phyloP scores from a whole-genome alignment of 2,113 vertebrate species.

The Perca fluviatilis region DNA sequence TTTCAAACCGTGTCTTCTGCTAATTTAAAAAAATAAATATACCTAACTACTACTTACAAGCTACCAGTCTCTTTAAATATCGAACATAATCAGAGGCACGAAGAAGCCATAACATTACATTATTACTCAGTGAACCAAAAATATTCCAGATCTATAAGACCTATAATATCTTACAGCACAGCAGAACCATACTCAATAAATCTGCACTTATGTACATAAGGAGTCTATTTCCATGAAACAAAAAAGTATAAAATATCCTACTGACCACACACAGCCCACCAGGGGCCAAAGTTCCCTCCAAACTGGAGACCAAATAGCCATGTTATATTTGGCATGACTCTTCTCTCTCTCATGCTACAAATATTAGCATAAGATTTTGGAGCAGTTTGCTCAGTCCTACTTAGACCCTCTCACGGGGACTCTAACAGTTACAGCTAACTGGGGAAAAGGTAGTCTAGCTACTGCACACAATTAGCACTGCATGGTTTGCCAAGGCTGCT shows the following conservation, averaged over 20 bases:
- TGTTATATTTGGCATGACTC: conserved; percentile 78
- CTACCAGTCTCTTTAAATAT: conserved; percentile 70
- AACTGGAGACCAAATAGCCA: conserved; percentile 80
- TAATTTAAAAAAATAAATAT: conserved; percentile 74
- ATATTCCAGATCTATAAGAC: conserved; percentile 87
- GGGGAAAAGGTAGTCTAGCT: conserved; percentile 70
- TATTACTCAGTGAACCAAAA: conserved; percentile 58
- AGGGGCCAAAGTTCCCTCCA: conserved; percentile 82
- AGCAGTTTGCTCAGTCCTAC: conserved; percentile 65
- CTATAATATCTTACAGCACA: conserved; percentile 78
- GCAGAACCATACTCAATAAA: conserved; percentile 75
- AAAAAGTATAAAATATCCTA: conserved; percentile 71
- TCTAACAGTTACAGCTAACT: conserved; percentile 66
- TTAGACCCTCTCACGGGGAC: conserved; percentile 56
- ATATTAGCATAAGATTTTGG: conserved; percentile 73
- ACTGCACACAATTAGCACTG: conserved; percentile 55
- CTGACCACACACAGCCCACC: conserved; percentile 82
- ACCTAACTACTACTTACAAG: conserved; percentile 49
- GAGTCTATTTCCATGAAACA: conserved; percentile 57
- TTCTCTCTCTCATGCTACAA: conserved; percentile 76
- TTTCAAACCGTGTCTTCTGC: conserved; percentile 27
- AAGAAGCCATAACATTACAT: conserved; percentile 55
- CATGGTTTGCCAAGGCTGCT: conserved; percentile 35
- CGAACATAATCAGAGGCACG: conserved; percentile 65
- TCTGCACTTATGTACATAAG: conserved; percentile 71